Conservation (phyloP, 1,140 invertebrate species). For the Neoseiulus cucumeris region DNA sequence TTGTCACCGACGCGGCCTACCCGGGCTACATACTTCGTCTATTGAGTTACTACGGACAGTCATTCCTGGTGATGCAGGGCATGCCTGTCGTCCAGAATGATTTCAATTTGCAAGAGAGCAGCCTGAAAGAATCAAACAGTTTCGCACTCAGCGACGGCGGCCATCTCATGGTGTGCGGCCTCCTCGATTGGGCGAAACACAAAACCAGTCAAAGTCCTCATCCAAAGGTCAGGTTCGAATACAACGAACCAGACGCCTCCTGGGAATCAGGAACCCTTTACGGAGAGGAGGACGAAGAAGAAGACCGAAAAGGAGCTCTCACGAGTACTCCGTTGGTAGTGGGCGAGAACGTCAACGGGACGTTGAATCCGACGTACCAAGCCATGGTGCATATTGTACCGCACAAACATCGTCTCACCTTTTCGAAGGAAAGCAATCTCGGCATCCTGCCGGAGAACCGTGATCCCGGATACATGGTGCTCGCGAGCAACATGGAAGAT, state of each 20-base stretch:
- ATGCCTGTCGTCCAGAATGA: not conserved
- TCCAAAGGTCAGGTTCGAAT: not conserved
- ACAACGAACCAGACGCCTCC: not conserved
- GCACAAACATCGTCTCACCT: not conserved
- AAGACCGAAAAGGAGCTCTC: not conserved
- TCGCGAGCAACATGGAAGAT: not conserved
- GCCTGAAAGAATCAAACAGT: not conserved
- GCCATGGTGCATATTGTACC: constrained; percentile 1
- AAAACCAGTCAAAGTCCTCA: not conserved
- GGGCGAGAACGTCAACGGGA: not conserved
- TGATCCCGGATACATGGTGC: not conserved
- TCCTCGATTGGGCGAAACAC: not conserved
- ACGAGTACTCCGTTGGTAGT: not conserved
- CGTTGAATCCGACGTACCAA: constrained; percentile 4
- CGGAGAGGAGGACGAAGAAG: not conserved
- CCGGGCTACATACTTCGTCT: constrained; percentile 2
- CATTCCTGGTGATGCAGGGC: not conserved
- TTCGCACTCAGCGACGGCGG: constrained; percentile 7
- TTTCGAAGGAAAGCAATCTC: not conserved
- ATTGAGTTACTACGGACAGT: not conserved
- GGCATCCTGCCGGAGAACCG: not conserved
- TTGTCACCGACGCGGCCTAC: not conserved
- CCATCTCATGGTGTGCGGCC: not conserved
- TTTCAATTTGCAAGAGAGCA: not conserved
- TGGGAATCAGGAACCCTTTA: not conserved